Conservation (phyloP, 2,888 invertebrate genomes). For the Heterodera filipjevi region DNA sequence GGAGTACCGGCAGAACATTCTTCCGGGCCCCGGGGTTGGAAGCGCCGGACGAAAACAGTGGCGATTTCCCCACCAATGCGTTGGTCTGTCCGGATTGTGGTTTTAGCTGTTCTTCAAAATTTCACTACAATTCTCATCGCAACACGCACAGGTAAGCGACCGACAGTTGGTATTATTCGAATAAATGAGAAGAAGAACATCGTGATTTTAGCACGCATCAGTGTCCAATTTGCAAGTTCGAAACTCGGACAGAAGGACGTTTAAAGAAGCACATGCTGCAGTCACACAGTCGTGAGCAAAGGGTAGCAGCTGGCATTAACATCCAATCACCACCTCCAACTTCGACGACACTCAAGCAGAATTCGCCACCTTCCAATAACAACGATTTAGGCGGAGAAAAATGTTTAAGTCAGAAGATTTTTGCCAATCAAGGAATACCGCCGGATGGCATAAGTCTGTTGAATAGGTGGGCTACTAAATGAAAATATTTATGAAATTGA, state of each 20-base stretch:
- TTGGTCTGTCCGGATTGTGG: constrained; percentile 40
- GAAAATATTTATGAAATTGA: not conserved
- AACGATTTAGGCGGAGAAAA: constrained; percentile 1
- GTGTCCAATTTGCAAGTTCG: constrained; percentile 71
- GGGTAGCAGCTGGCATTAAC: constrained; percentile 62
- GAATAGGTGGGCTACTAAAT: not conserved
- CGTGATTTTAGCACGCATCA: constrained; percentile 66
- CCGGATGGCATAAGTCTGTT: not conserved
- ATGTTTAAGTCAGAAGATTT: not conserved
- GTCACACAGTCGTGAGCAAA: constrained; percentile 68
- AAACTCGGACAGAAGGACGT: constrained; percentile 69
- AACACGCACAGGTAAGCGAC: constrained; percentile 65
- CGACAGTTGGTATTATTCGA: not conserved
- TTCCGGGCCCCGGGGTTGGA: constrained; percentile 35
- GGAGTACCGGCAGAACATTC: constrained; percentile 29
- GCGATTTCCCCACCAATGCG: constrained; percentile 19
- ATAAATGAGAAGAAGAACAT: too few relatives aligned
- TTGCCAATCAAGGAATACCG: constrained; percentile 1
- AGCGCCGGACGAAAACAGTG: constrained; percentile 35
- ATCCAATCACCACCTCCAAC: constrained; percentile 9
- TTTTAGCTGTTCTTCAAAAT: constrained; percentile 55
- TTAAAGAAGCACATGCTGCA: constrained; percentile 71
- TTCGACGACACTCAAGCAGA: not conserved
- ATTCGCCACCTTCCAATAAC: constrained; percentile 18
- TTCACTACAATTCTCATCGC: constrained; percentile 71